Evolutionary conservation across 1,140 invertebrate genomes (phyloP).

Genomic region (Drosophila oshimai): DNA sequence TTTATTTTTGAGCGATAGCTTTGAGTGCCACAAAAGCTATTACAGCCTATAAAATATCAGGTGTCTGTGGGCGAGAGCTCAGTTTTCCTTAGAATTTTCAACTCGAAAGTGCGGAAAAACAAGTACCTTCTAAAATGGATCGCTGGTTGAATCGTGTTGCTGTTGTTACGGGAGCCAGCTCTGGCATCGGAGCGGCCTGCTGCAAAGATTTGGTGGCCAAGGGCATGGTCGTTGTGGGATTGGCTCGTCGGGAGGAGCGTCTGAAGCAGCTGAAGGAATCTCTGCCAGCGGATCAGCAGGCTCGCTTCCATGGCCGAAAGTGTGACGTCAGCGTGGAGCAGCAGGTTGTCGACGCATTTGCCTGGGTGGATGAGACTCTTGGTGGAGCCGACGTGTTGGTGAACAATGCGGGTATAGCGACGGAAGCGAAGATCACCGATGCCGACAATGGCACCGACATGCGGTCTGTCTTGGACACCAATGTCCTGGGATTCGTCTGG

Average conservation of each 20-base stretch:
- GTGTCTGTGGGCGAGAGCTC: background rate
- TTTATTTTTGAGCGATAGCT: background rate
- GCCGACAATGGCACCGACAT: conserved; percentile 65
- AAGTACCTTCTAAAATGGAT: conserved; percentile 7
- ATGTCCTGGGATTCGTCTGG: conserved; percentile 84
- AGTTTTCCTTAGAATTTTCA: background rate
- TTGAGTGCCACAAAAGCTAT: background rate
- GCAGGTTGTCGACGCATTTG: conserved; percentile 86
- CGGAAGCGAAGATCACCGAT: conserved; percentile 83
- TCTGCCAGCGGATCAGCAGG: conserved; percentile 25
- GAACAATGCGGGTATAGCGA: conserved; percentile 86
- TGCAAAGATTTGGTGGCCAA: conserved; percentile 82
- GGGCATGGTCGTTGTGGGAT: conserved; percentile 86
- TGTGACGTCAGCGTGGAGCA: conserved; percentile 86
- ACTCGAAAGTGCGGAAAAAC: background rate
- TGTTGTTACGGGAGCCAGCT: conserved; percentile 81
- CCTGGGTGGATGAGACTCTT: conserved; percentile 85
- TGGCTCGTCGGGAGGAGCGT: conserved; percentile 86
- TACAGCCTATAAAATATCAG: background rate
- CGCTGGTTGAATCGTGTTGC: conserved; percentile 71
- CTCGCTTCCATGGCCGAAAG: conserved; percentile 41
- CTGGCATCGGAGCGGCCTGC: conserved; percentile 84
- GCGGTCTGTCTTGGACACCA: conserved; percentile 76
- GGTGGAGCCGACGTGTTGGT: conserved; percentile 88
- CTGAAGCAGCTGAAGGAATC: conserved; percentile 83